phyloP scores from a whole-genome alignment of 2,113 vertebrate genomes.

The Larimichthys polyactis region DNA sequence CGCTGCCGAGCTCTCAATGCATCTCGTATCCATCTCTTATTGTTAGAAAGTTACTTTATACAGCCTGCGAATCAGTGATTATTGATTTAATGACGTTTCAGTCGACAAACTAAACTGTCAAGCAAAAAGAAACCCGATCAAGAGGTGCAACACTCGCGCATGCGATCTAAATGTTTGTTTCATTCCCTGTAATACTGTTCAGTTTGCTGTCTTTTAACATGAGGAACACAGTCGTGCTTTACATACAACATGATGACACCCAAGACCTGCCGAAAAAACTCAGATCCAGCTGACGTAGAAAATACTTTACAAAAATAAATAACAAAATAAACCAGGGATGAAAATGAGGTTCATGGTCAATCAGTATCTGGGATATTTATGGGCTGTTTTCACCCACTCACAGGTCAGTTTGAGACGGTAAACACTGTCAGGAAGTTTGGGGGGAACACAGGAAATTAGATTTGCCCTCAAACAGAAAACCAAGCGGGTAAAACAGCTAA shows the following conservation, averaged over 20 bases:
- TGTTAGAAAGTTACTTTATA: neutral
- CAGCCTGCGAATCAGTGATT: constrained; percentile 15
- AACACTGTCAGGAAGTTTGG: neutral
- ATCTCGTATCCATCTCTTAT: neutral
- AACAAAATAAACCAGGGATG: constrained; percentile 34
- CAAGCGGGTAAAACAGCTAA: constrained; percentile 26
- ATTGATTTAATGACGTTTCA: constrained; percentile 31
- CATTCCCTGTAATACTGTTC: constrained; percentile 56
- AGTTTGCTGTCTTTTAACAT: constrained; percentile 32
- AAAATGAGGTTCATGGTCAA: constrained; percentile 16
- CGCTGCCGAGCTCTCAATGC: constrained; percentile 2
- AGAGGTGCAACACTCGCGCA: constrained; percentile 34
- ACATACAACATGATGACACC: constrained; percentile 26
- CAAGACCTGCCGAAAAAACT: constrained; percentile 30
- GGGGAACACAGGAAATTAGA: constrained; percentile 20
- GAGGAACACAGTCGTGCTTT: constrained; percentile 42
- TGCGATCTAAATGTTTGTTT: constrained; percentile 33
- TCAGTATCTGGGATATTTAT: neutral
- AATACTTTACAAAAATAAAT: constrained; percentile 63
- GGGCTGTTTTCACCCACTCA: constrained; percentile 2
- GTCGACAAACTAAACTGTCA: constrained; percentile 18
- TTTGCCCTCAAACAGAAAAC: constrained; percentile 6
- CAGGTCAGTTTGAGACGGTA: constrained; percentile 16
- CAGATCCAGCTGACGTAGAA: constrained; percentile 57
- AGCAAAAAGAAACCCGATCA: neutral